phyloP scores from a whole-genome alignment of 2,113 vertebrate species.

The Lagenorhynchus albirostris region DNA sequence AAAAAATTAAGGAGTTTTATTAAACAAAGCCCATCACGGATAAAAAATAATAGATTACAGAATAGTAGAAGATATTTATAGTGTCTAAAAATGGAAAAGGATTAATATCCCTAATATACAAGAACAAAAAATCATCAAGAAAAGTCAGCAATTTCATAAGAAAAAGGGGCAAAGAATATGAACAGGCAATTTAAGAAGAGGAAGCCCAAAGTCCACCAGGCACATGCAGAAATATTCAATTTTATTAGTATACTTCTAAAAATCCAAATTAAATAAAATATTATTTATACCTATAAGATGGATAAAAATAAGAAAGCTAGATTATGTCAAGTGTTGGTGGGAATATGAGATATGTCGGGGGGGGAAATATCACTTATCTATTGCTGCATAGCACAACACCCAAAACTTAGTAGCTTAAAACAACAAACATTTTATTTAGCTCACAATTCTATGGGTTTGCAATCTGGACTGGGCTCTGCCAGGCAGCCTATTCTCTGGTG shows the following conservation, averaged over 20 bases:
- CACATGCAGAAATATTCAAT: background rate
- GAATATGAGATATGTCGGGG: background rate
- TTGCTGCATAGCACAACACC: background rate
- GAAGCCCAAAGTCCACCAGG: background rate
- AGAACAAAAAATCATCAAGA: background rate
- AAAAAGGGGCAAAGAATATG: background rate
- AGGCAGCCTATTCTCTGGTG: background rate
- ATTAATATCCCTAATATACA: background rate
- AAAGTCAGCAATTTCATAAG: background rate
- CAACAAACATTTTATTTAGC: background rate
- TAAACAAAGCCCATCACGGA: background rate
- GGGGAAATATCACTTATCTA: background rate
- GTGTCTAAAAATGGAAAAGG: background rate
- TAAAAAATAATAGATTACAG: background rate
- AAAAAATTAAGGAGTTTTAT: background rate
- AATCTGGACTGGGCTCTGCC: background rate
- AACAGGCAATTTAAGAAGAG: background rate
- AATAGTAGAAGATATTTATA: background rate
- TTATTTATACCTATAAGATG: background rate
- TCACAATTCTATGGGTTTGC: background rate
- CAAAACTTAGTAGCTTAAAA: background rate
- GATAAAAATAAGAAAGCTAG: background rate
- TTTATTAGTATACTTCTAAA: background rate
- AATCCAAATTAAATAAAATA: background rate
- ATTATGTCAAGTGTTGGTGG: background rate